These are phyloP conservation scores for Sminthopsis crassicaudata DNA, from an alignment of 2,113 vertebrate species.

Conservation along the genomic window DNA sequence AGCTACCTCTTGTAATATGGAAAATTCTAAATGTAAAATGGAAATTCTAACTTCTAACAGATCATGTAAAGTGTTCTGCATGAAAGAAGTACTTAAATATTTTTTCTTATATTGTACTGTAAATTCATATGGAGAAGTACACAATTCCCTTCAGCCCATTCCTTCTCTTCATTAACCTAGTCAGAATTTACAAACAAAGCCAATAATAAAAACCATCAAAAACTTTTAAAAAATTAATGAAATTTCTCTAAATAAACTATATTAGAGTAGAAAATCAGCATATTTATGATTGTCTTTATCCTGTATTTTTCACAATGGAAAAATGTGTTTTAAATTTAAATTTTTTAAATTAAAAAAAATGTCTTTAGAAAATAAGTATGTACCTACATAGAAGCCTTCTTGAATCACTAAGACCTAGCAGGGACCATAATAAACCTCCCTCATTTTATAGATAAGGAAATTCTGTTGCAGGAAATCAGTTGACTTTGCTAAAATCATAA, in stretches of 20 bases:
- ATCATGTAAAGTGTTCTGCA: not conserved
- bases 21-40: not conserved
- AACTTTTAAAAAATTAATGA: not conserved
- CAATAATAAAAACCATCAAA: not conserved
- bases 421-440: not conserved
- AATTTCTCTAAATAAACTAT: not conserved
- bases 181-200: not conserved
- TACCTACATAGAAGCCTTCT: not conserved
- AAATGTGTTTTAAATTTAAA: not conserved
- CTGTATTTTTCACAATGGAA: not conserved
- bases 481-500: not conserved
- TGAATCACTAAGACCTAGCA: not conserved
- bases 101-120: not conserved
- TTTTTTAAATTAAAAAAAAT: not conserved
- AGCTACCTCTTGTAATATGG: not conserved
- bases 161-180: not conserved
- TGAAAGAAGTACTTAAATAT: not conserved
- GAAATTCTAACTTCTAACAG: not conserved
- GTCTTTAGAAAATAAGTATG: not conserved
- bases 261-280: not conserved
- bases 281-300: not conserved
- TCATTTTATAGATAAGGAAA: not conserved
- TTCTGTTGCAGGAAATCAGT: not conserved
- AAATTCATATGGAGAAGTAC: not conserved
- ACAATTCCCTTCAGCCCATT: not conserved